Evolutionary conservation across 2,113 vertebrate genomes (phyloP).

Genomic region (Oceanites oceanicus): DNA sequence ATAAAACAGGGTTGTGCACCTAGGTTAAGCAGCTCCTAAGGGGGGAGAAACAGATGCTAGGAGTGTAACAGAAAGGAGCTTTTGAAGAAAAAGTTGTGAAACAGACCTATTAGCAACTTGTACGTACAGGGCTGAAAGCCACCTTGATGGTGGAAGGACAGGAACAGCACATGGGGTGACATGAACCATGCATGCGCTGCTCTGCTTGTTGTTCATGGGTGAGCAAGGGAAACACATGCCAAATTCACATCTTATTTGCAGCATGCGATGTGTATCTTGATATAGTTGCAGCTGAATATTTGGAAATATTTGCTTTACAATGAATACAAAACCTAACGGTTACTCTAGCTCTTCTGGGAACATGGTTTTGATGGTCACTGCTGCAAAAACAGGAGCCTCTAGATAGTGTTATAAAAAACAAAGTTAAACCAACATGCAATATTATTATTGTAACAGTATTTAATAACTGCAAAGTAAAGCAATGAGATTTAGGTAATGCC

Average conservation of each 20-base stretch:
- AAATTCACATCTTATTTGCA: slow-evolving; percentile 18
- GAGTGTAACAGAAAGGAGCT: slow-evolving; percentile 19
- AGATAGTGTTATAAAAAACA: neutral
- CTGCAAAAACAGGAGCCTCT: neutral
- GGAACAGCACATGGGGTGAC: neutral
- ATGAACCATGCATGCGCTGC: neutral
- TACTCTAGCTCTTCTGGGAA: neutral
- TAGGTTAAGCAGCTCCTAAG: slow-evolving; percentile 4
- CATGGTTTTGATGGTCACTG: neutral
- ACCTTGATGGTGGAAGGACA: slow-evolving; percentile 7
- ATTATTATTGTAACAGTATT: neutral
- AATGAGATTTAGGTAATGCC: neutral
- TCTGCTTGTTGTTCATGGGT: neutral
- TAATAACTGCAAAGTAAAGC: neutral
- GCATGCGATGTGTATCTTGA: neutral
- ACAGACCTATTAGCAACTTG: slow-evolving; percentile 30
- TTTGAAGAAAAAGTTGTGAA: slow-evolving; percentile 52
- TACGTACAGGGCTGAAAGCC: slow-evolving; percentile 7
- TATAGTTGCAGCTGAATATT: neutral
- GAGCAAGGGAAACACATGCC: neutral
- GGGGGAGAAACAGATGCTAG: slow-evolving; percentile 35
- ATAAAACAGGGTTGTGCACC: neutral
- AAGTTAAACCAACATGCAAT: neutral
- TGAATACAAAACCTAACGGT: neutral
- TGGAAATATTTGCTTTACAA: neutral